Base-by-base conservation (phyloP, 1,140 invertebrate genomes). In the Heliconius eleuchia region DNA sequence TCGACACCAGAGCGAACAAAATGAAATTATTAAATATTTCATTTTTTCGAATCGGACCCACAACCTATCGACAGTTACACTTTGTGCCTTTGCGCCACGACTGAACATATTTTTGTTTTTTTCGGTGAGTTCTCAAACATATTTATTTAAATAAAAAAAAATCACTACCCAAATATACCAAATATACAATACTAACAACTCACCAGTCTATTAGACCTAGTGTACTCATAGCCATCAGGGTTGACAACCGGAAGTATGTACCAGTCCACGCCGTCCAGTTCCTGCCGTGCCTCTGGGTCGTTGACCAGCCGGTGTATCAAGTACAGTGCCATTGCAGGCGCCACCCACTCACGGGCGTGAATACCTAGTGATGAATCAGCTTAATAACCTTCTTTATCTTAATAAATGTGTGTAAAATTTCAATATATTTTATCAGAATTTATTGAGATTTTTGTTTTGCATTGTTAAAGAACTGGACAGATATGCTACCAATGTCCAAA, bases 261-360 rank as follows among this genome's bases (percentile, higher is more conserved):
- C 96, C 96, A 96, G 85, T 97, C 96, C 42, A 96, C 95, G 46
- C 95, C 92, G 55, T 95, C 88, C 16, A 96, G 86, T 7, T 92
- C 88, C 70, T 94, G 92, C 71, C 95, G 87, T 1, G 95, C 93
- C 0, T 85, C 81, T n/a, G 87, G 86, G 79, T 92, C 91, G 73
- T 78, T 88, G 80, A 84, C 85, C 76, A 96, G 86, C 83, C 96
- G 92, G 79, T 96, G 89, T 80, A 97, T 95, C 23, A 96, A 92
- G 86, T 96, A 97, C 37, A 97, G 83, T 6, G 95, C 96, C 37
- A 96, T 95, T 0, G 96, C 95, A 0, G 96, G 96, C 5, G 96
- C 95, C 50, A 97, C 96, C 97, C 97, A 97, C 89, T 97, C 96
- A 50, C 96, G 92, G 7, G 96, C 96, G 85, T 97, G 96, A 75